Evolutionary conservation across 2,113 vertebrate genomes (phyloP), one percentile per base, ranked within the genome.

Genomic region (western clawed frog (Xenopus tropicalis)): DNA sequence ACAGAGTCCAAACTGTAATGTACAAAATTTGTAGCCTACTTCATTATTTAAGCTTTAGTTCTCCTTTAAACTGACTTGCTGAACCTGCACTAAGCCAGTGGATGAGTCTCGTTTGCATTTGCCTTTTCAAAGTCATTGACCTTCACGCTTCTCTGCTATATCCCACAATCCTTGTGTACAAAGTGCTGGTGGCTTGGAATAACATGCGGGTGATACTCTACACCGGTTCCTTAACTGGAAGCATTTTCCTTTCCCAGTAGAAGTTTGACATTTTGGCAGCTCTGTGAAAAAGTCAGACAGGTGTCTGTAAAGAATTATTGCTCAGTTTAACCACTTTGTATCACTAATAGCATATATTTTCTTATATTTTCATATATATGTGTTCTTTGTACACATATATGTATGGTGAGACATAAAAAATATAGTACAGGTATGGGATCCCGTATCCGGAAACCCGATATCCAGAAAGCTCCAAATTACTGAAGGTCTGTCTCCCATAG

Each of bases 261-360:
- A 51, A 21, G 52, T 21, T 22, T 66, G 75, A 77, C 75, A 77
- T 58, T n/a, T 66, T 77, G 62, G 44, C 68, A 66, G 69, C 75
- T 46, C 61, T 19, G 58, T 76, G 73, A 76, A 56, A 76, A 76
- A 76, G 73, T 76, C 73, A 76, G 66, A 62, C 73, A 76, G 73
- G 73, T 76, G 73, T 43, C 61, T 43, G 24, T 24, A 37, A 62
- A 66, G 21, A 25, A 63, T 63, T 29, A 7, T 57, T 20, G 77
- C 54, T 57, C 14, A 11, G 16, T 4, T 2, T 13, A 46, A 46
- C 44, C 14, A 46, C 44, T 46, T 3, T 46, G 10, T 13, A 48
- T 48, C 3, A 37, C 29, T 37, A 37, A 9, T 3, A 9, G 6
- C 29, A 37, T 37, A 37, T 37, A 37, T 37, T 48, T 48, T 14